These are phyloP conservation scores for Cryptoprocta ferox DNA, from an alignment of 2,797 vertebrate species.

Conservation along the genomic window DNA sequence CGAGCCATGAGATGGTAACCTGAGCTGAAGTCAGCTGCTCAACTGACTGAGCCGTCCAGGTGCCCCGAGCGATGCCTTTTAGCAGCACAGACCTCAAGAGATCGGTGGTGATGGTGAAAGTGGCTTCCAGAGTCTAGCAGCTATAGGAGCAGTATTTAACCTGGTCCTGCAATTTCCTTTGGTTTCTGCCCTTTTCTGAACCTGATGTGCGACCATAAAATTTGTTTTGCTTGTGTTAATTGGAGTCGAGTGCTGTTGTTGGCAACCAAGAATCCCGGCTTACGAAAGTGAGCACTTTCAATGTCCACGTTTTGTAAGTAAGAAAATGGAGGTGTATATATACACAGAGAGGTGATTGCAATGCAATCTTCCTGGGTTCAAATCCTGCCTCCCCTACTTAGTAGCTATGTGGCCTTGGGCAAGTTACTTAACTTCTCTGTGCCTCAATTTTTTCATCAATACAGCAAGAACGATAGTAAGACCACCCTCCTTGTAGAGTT, in stretches of 20 bases:
- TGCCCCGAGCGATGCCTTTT: background rate
- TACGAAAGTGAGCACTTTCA: background rate
- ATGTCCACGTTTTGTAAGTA: background rate
- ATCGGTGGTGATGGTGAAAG: background rate
- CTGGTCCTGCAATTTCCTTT: background rate
- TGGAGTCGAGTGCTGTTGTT: background rate
- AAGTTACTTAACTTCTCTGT: background rate
- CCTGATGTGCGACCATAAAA: background rate
- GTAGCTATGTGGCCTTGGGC: background rate
- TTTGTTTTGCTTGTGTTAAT: background rate
- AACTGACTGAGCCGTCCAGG: no score
- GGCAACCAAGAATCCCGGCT: slow-evolving; percentile 34
- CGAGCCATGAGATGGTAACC: no score
- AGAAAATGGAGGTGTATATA: background rate
- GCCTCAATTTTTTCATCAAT: background rate
- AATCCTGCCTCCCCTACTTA: background rate
- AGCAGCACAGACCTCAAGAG: background rate
- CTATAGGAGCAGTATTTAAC: background rate
- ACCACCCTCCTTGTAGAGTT: background rate
- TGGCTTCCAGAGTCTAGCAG: background rate
- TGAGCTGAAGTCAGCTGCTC: no score
- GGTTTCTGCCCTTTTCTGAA: background rate
- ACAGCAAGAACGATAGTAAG: background rate
- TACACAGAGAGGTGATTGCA: background rate
- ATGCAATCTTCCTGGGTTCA: background rate